These are phyloP conservation scores for Syncerus caffer DNA, from an alignment of 2,797 vertebrate genomes.

Conservation along the genomic window DNA sequence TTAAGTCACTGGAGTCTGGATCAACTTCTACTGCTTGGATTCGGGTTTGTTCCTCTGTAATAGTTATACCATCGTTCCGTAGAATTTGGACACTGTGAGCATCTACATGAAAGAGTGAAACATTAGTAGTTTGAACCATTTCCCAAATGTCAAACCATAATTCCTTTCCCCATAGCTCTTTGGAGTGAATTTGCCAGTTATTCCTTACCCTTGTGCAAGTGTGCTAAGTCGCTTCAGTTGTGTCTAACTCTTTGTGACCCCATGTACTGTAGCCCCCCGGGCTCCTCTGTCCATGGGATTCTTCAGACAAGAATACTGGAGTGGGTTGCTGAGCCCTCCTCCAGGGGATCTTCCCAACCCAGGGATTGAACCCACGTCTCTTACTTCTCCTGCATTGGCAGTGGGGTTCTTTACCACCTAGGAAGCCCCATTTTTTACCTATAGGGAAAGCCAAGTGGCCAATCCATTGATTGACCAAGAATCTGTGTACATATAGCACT, in stretches of 20 bases:
- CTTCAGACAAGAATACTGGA: not conserved
- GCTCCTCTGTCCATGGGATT: not conserved
- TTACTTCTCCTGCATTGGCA: not conserved
- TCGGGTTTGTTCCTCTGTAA: not conserved
- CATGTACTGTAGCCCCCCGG: not conserved
- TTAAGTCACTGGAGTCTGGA: not conserved
- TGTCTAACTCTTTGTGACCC: not conserved
- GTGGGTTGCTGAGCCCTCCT: not conserved
- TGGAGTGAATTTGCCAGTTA: not conserved
- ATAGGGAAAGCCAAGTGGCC: not conserved
- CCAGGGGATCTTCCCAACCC: not conserved
- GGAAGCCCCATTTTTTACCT: not conserved
- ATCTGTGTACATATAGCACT: not conserved
- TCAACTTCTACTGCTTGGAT: not conserved
- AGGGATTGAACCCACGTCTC: fast-evolving
- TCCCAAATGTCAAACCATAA: not conserved
- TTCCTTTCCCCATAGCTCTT: not conserved
- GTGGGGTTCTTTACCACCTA: not conserved
- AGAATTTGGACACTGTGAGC: not conserved
- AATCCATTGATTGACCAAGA: not conserved
- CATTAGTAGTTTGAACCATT: not conserved
- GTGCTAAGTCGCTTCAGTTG: not conserved
- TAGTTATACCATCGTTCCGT: fast-evolving
- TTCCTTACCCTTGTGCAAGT: not conserved
- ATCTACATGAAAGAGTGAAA: not conserved